Base-by-base conservation (phyloP, 1,140 invertebrate species). In the Stegodyphus mimosarum region DNA sequence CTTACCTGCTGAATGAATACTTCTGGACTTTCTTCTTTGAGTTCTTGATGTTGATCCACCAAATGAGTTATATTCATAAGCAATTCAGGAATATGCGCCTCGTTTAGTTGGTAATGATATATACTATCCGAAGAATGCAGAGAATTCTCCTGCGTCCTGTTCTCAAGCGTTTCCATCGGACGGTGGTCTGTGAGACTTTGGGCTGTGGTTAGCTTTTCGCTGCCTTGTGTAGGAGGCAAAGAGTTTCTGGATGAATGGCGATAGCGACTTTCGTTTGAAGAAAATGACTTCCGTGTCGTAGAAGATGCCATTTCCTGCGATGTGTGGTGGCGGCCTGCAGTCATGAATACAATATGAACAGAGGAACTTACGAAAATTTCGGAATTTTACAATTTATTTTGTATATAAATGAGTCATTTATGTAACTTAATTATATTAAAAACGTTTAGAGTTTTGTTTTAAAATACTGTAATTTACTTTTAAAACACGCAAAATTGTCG, bases 31-130 rank as follows among this genome's bases (percentile, higher is more conserved):
- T 63, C 67, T 6, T 84, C 50, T 7, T 55, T 53, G 10, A 84
- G 18, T 13, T 84, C 81, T 15, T 75, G 72, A 48, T 84, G 81
- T 18, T 84, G 81, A 6, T 84, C 81, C 13, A 84, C 81, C 63
- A 84, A 18, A 18, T 60, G 67, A 0, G 81, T 75, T 6, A 84
- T 67, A 50, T 84, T 84, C 48, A 84, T 73, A 13, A 84, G 64
- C 18, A 84, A 50, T 60, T 84, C 81, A 0, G 81, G 81, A 51
- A 84, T 84, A 6, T 84, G 50, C 1, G 18, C 73, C 11, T 84
- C 81, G 0, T 17, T 33, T 0, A 84, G 63, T 0, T 48, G 72
- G 18, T 75, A 84, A n/a, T 51, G 72, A 15, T 69, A 84, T 10
- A 84, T 33, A 9, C 51, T 53, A 10, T 84, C 81, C 5, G 5